These are phyloP conservation scores for Nysson spinosus DNA, from an alignment of 2,888 invertebrate species.

Conservation along the genomic window DNA sequence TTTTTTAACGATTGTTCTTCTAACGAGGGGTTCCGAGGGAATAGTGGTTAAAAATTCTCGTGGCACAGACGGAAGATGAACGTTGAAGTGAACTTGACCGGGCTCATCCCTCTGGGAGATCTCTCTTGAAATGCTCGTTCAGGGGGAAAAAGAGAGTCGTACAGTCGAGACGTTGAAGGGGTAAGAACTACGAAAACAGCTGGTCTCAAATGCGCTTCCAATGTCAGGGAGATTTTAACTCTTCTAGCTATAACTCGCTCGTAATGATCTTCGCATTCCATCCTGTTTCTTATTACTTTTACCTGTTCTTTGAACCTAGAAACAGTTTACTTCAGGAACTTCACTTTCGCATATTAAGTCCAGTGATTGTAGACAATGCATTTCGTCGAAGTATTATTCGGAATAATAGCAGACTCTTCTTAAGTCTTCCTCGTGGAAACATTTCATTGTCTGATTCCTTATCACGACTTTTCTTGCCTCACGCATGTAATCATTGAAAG, in stretches of 20 bases:
- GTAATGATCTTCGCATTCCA: background rate
- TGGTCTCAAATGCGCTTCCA: conserved; percentile 19
- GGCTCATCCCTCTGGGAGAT: conserved; percentile 21
- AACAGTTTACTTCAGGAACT: too few relatives aligned
- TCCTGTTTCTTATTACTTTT: background rate
- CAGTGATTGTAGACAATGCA: too few relatives aligned
- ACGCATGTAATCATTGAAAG: too few relatives aligned
- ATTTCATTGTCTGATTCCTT: too few relatives aligned
- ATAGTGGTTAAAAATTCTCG: conserved; percentile 12
- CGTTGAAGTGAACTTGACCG: conserved; percentile 35
- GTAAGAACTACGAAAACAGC: conserved; percentile 16
- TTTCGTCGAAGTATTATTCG: too few relatives aligned
- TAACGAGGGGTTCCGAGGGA: background rate
- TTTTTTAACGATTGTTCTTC: background rate
- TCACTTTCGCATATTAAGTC: too few relatives aligned
- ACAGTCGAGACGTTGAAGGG: conserved; percentile 18
- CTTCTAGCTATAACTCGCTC: background rate
- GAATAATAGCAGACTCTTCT: too few relatives aligned
- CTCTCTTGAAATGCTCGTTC: conserved; percentile 16
- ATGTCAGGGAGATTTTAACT: conserved; percentile 8
- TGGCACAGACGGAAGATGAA: conserved; percentile 6
- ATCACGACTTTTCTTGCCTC: background rate
- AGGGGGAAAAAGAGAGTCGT: conserved; percentile 6
- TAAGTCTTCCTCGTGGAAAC: too few relatives aligned
- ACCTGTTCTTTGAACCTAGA: background rate